Base-by-base conservation (phyloP, 2,113 vertebrate genomes). In the Galeopterus variegatus region DNA sequence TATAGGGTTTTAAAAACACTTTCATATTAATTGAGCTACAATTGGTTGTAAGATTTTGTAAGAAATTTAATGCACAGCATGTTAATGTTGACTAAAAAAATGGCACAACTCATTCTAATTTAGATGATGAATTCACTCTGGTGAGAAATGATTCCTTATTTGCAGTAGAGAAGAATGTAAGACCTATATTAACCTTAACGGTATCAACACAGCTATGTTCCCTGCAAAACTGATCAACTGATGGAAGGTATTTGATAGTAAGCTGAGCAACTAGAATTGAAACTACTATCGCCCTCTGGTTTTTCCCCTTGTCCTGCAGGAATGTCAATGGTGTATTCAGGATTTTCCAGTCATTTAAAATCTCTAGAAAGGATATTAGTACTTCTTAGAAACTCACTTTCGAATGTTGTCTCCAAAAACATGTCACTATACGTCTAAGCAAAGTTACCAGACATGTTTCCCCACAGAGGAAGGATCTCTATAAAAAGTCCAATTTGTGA, bases 311-410 rank as follows among this genome's bases (percentile, higher is more conserved):
- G 45, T 36, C 41, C 50, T 45, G 0, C 5, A 72, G n/a, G 24
- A 56, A 50, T 70, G 56, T 75, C 79, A 79, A 9, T 31, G 62
- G 17, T 50, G 4, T 96, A 41, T 36, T 73, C 50, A 8, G 45
- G 26, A 82, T 80, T 92, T 92, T n/a, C 24, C 17, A 58, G 64
- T 24, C 13, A 77, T 90, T 77, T 87, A 85, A 84, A 92, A 92
- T 81, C n/a, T 56, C 21, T 45, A 14, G 23, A 70, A 67, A 70
- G 17, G 28, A 54, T 48, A 60, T 91, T 58, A 58, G 18, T 73
- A 56, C 5, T 56, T 62, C 10, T 17, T 41, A 72, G 64, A 60
- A 18, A 58, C 58, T 89, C 12, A 33, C 33, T 91, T 96, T 60
- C 33, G 36, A 88, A 1, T 26, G 56, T 33, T 28, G 12, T 87